These are phyloP conservation scores for Macrotis lagotis DNA, from an alignment of 2,113 vertebrate species.

Conservation along the genomic window DNA sequence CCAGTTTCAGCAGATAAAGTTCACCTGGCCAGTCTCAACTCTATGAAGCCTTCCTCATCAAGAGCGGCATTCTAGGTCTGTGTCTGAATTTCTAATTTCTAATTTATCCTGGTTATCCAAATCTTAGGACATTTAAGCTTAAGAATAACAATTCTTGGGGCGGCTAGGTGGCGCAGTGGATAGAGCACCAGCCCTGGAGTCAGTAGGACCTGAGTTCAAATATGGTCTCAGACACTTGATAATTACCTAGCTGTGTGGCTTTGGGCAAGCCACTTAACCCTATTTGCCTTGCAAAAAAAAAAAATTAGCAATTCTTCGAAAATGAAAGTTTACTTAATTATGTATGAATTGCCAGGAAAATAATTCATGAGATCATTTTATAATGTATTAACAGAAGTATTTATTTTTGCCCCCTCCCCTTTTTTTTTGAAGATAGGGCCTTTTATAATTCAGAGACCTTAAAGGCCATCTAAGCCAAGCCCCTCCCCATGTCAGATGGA, in stretches of 20 bases:
- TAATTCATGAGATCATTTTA: not conserved
- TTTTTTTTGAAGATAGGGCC: not conserved
- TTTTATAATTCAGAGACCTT: not conserved
- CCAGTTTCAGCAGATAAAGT: not conserved
- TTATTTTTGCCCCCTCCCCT: too few relatives aligned
- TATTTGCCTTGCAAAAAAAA: too few relatives aligned
- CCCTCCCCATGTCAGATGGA: not conserved
- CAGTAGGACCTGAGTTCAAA: too few relatives aligned
- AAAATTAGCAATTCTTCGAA: not conserved
- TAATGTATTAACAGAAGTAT: not conserved
- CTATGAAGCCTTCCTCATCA: not conserved
- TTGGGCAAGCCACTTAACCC: too few relatives aligned
- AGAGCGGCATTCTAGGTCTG: too few relatives aligned
- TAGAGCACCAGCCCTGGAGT: too few relatives aligned
- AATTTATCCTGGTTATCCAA: not conserved
- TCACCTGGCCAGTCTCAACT: not conserved
- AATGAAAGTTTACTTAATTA: not conserved
- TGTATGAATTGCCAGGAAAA: not conserved
- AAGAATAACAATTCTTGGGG: too few relatives aligned
- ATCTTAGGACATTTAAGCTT: not conserved
- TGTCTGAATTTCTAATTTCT: too few relatives aligned
- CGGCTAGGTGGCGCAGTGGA: too few relatives aligned
- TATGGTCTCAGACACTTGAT: too few relatives aligned
- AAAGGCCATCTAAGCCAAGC: not conserved
- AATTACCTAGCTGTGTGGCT: too few relatives aligned